phyloP scores from a whole-genome alignment of 2,113 vertebrate species.

The Coptodon bakossiorum region DNA sequence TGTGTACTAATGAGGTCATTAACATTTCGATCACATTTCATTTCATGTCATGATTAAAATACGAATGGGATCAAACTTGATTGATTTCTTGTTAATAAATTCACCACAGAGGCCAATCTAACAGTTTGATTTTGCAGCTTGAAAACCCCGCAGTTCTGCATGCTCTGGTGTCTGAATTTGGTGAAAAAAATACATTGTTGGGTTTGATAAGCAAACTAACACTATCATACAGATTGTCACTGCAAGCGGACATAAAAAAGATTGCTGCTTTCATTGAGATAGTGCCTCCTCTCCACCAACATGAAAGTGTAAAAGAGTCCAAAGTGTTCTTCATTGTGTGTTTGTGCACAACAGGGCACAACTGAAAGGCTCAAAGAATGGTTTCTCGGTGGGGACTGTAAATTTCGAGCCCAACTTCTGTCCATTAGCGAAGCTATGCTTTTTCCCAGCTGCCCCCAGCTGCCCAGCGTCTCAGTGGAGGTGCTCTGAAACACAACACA shows the following conservation, averaged over 20 bases:
- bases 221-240: neutral
- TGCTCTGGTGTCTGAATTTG: neutral
- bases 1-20: neutral
- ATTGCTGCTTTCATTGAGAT: neutral
- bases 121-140: neutral
- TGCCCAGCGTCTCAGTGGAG: slow-evolving; percentile 38
- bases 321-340: neutral
- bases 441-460: slow-evolving; percentile 18
- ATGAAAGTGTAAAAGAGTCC: neutral
- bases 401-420: slow-evolving; percentile 3
- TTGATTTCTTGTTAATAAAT: neutral
- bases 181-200: neutral
- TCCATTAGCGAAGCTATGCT: slow-evolving; percentile 42
- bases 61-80: neutral
- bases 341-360: neutral
- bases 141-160: neutral
- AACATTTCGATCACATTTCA: neutral
- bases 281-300: neutral
- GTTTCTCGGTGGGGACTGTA: neutral
- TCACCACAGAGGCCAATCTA: neutral
- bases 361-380: neutral
- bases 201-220: neutral
- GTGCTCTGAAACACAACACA: slow-evolving; percentile 54
- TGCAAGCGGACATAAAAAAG: neutral
- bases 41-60: neutral